phyloP scores from a whole-genome alignment of 2,888 invertebrate genomes.

The Phengaris arion region DNA sequence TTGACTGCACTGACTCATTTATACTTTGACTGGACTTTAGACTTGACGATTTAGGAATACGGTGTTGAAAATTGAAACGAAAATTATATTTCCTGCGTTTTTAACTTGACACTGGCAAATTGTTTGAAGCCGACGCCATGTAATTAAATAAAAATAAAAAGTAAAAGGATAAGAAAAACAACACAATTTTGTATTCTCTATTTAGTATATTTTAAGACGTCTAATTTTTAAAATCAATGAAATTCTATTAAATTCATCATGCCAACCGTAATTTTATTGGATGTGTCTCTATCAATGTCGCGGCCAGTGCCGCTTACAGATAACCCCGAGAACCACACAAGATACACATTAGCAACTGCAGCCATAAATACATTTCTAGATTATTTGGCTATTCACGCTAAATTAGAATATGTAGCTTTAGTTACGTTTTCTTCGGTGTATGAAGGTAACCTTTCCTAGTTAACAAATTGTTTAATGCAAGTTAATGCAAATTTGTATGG shows the following conservation, averaged over 20 bases:
- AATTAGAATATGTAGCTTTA: constrained; percentile 68
- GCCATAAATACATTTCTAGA: constrained; percentile 70
- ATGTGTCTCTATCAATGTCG: constrained; percentile 71
- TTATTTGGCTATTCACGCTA: constrained; percentile 63
- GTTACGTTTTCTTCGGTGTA: constrained; percentile 66
- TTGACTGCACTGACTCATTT: too few species aligned
- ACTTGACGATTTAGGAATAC: too few species aligned
- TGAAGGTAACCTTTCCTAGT: constrained; percentile 55
- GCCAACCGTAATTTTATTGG: constrained; percentile 69
- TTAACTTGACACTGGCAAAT: too few species aligned
- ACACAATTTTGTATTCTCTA: neutral
- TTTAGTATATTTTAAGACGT: neutral
- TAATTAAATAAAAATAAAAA: too few species aligned
- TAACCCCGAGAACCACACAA: constrained; percentile 61
- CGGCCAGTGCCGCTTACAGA: constrained; percentile 64
- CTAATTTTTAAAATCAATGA: neutral
- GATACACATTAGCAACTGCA: constrained; percentile 60
- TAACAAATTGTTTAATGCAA: neutral
- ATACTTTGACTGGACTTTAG: too few species aligned
- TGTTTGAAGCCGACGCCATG: too few species aligned
- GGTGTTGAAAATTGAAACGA: too few species aligned
- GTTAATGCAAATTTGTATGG: neutral
- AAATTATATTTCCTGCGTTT: too few species aligned
- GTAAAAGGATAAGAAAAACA: neutral
- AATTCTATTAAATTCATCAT: constrained; percentile 43